phyloP scores from a whole-genome alignment of 2,888 invertebrate species.

The Lasiommata megera region DNA sequence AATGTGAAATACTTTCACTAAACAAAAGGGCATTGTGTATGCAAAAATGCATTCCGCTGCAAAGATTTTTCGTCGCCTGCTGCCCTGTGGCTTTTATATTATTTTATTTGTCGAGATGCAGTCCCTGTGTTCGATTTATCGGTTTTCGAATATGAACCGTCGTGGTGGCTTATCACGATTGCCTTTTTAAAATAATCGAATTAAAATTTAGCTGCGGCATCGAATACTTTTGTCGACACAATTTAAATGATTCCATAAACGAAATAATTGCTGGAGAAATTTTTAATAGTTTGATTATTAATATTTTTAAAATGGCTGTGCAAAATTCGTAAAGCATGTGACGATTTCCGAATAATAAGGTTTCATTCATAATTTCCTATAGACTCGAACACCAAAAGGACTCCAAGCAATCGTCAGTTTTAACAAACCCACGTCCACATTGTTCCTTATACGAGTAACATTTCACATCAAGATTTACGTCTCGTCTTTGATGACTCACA shows the following conservation, averaged over 20 bases:
- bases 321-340: too few relatives aligned
- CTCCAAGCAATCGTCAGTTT: conserved; percentile 6
- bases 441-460: conserved; percentile 39
- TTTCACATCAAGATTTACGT: conserved; percentile 51
- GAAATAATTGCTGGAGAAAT: too few relatives aligned
- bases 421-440: conserved; percentile 30
- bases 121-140: conserved; percentile 63
- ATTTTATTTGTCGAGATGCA: conserved; percentile 57
- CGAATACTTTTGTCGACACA: background rate
- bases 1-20: conserved; percentile 81
- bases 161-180: conserved; percentile 74
- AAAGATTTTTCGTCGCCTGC: conserved; percentile 79
- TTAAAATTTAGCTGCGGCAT: background rate
- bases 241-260: background rate
- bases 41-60: conserved; percentile 75
- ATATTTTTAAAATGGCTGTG: too few relatives aligned
- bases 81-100: conserved; percentile 50
- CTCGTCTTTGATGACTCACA: conserved; percentile 58
- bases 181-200: conserved; percentile 48
- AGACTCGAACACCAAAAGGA: background rate
- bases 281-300: too few relatives aligned
- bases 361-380: too few relatives aligned
- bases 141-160: conserved; percentile 62
- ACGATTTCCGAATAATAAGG: too few relatives aligned
- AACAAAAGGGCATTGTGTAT: conserved; percentile 80